Percentiles rank a stretch among this genome's conserved stretches.
Evolutionary conservation across 2,113 vertebrate genomes (phyloP).

Genomic region (Numenius arquata): DNA sequence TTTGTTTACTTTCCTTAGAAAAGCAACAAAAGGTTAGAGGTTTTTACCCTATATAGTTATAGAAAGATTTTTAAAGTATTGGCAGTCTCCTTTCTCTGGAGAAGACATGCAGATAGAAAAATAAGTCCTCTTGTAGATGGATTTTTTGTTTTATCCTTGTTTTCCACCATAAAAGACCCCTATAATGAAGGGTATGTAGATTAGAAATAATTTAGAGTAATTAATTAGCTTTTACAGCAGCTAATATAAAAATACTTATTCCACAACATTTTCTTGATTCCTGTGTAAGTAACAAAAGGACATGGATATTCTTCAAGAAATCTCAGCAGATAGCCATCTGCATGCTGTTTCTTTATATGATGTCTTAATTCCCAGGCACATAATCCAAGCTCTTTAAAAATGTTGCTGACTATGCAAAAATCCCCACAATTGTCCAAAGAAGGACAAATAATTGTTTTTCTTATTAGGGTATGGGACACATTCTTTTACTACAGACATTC

Average conservation of each 20-base stretch:
- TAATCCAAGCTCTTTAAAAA: slow-evolving; percentile 39
- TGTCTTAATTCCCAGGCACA: slow-evolving; percentile 19
- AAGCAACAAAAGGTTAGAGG: not conserved
- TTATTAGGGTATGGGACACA: not conserved
- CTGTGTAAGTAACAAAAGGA: not conserved
- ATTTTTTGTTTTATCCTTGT: not conserved
- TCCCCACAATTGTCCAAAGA: not conserved
- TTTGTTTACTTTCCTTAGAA: not conserved
- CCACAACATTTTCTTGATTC: not conserved
- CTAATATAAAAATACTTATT: slow-evolving; percentile 3
- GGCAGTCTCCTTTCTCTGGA: not conserved
- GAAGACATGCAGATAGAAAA: not conserved
- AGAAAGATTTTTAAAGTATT: not conserved
- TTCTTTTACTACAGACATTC: not conserved
- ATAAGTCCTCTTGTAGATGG: not conserved
- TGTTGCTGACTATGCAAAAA: not conserved
- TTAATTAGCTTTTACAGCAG: not conserved
- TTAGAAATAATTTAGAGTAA: not conserved
- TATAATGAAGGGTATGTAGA: not conserved
- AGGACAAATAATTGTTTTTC: not conserved
- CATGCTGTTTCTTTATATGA: not conserved
- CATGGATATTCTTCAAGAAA: not conserved
- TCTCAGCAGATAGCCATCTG: not conserved
- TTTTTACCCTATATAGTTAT: not conserved
- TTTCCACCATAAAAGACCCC: not conserved